Percentiles rank a stretch among this genome's conserved stretches.
Conservation (phyloP, 2,797 vertebrate species). For the Lophotriccus pileatus region DNA sequence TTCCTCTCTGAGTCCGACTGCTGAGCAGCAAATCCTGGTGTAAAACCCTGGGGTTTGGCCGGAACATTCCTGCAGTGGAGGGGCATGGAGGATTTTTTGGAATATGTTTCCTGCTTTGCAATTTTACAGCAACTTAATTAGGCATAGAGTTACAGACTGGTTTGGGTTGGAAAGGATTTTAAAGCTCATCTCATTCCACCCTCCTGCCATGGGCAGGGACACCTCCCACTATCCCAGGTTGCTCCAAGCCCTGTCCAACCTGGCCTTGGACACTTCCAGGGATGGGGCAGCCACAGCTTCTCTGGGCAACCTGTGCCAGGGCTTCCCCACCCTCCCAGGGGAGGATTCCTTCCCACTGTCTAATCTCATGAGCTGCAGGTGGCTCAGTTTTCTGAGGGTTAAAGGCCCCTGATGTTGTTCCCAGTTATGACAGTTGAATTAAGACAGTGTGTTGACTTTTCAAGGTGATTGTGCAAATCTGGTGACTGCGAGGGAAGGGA, state of each 20-base stretch:
- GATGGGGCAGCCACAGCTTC: neutral
- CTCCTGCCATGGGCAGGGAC: neutral
- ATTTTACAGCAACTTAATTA: neutral
- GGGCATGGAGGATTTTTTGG: neutral
- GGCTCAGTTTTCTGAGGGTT: neutral
- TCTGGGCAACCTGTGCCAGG: neutral
- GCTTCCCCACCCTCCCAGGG: neutral
- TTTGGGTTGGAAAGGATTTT: neutral
- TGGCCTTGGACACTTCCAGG: neutral
- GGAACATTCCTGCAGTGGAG: fast-evolving
- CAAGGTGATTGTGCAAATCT: neutral
- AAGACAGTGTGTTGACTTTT: neutral
- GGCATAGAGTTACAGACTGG: neutral
- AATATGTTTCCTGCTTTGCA: neutral
- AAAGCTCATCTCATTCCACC: neutral
- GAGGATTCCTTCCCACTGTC: neutral
- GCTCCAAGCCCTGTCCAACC: fast-evolving
- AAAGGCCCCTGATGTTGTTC: neutral
- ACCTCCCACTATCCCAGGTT: fast-evolving
- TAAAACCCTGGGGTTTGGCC: neutral
- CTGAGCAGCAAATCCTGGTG: neutral
- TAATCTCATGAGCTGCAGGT: neutral
- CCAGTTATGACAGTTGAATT: neutral
- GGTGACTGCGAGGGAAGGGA: neutral
- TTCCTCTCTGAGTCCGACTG: neutral